phyloP scores from a whole-genome alignment of 2,888 invertebrate genomes.

The Diachrysia chrysitis region DNA sequence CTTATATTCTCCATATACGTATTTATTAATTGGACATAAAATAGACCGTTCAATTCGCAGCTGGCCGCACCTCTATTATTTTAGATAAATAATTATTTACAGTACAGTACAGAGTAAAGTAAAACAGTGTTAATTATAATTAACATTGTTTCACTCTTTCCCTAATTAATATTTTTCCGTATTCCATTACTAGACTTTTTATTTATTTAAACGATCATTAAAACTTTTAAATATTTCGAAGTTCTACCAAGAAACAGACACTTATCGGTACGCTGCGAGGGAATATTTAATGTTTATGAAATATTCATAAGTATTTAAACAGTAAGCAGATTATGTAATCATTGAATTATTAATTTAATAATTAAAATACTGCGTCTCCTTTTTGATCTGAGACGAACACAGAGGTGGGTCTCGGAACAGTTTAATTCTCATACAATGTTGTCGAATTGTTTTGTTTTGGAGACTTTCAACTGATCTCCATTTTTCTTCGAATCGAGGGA shows the following conservation, averaged over 20 bases:
- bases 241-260: slow-evolving; percentile 23
- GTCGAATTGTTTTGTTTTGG: slow-evolving; percentile 1
- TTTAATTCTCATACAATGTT: background rate
- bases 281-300: slow-evolving; percentile 43
- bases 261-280: slow-evolving; percentile 16
- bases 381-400: slow-evolving; percentile 3
- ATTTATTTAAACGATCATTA: slow-evolving; percentile 26
- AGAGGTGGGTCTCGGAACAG: background rate
- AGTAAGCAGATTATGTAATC: slow-evolving; percentile 47
- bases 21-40: background rate
- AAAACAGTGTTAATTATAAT: background rate
- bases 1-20: background rate
- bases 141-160: background rate
- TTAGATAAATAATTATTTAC: too few relatives aligned
- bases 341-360: slow-evolving; percentile 49
- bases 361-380: slow-evolving; percentile 30
- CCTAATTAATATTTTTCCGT: slow-evolving; percentile 9
- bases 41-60: background rate
- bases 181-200: slow-evolving; percentile 26
- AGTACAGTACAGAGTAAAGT: too few relatives aligned
- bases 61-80: background rate
- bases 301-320: slow-evolving; percentile 47
- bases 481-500: background rate
- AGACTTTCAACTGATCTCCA: background rate
- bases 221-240: slow-evolving; percentile 23